Evolutionary conservation across 2,797 vertebrate genomes (phyloP).

Genomic region (Chelon auratus): DNA sequence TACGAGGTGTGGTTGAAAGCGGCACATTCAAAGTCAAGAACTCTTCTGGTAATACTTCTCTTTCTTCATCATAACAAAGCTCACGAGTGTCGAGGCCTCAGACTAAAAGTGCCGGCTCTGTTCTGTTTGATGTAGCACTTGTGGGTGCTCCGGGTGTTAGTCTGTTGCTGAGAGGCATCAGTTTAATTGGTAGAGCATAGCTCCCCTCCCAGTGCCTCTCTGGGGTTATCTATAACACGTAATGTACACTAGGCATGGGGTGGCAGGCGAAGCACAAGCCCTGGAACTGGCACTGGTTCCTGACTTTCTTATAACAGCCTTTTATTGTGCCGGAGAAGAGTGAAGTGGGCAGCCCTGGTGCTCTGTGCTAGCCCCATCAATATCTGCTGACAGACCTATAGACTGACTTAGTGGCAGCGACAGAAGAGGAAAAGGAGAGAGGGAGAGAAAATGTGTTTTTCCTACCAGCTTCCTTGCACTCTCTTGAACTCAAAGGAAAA

Average conservation of each 20-base stretch:
- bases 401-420: slow-evolving; percentile 38
- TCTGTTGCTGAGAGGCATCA: slow-evolving; percentile 24
- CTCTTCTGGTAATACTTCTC: slow-evolving; percentile 63
- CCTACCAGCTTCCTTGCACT: slow-evolving; percentile 14
- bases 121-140: slow-evolving; percentile 4
- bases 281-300: slow-evolving; percentile 32
- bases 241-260: slow-evolving; percentile 19
- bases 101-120: slow-evolving; percentile 11
- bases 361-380: slow-evolving; percentile 60
- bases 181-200: slow-evolving; percentile 34
- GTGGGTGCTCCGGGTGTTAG: slow-evolving; percentile 5
- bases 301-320: slow-evolving; percentile 59
- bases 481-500: slow-evolving; percentile 10
- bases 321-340: slow-evolving; percentile 59
- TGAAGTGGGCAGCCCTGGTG: slow-evolving; percentile 62
- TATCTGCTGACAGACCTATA: slow-evolving; percentile 61
- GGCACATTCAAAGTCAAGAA: slow-evolving; percentile 65
- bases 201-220: slow-evolving; percentile 28
- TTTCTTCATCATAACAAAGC: slow-evolving; percentile 54
- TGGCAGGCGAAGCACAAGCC: slow-evolving; percentile 31
- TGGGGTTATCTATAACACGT: slow-evolving; percentile 16
- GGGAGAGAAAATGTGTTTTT: slow-evolving; percentile 36
- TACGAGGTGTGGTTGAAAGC: slow-evolving; percentile 60
- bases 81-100: slow-evolving; percentile 28
- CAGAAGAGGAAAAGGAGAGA: slow-evolving; percentile 9